These are phyloP conservation scores for Podiceps cristatus DNA, from an alignment of 2,113 vertebrate genomes.

Conservation along the genomic window DNA sequence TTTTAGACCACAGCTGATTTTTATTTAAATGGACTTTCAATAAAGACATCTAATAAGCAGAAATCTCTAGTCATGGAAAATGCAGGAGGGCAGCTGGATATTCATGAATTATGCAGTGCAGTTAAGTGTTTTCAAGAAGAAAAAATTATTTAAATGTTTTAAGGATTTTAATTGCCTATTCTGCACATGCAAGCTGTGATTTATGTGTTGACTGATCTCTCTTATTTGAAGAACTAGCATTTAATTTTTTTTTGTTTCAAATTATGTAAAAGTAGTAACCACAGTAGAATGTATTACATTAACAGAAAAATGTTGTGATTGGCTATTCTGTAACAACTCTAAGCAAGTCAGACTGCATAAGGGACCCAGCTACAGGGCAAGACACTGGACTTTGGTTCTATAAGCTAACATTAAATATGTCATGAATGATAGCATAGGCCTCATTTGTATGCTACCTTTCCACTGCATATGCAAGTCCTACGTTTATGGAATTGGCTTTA, in stretches of 20 bases:
- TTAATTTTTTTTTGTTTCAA: neutral
- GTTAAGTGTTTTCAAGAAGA: neutral
- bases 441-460: neutral
- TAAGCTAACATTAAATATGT: neutral
- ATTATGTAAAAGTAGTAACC: neutral
- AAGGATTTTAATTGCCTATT: neutral
- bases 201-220: neutral
- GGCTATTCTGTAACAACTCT: neutral
- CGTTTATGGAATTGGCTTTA: neutral
- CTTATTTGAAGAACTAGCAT: neutral
- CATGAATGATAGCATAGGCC: too few species aligned
- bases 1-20: neutral
- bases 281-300: neutral
- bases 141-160: neutral
- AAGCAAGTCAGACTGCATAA: neutral
- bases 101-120: neutral
- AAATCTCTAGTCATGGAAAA: neutral
- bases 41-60: neutral
- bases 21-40: neutral
- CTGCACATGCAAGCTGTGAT: neutral
- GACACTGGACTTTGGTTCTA: neutral
- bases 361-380: neutral
- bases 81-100: neutral
- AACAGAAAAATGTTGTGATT: neutral
- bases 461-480: rapidly evolving